A percentile compares a stretch with the other conserved stretches of the same genome.
These are phyloP conservation scores for Bedellia somnulentella DNA, from an alignment of 2,888 invertebrate species.

Conservation along the genomic window DNA sequence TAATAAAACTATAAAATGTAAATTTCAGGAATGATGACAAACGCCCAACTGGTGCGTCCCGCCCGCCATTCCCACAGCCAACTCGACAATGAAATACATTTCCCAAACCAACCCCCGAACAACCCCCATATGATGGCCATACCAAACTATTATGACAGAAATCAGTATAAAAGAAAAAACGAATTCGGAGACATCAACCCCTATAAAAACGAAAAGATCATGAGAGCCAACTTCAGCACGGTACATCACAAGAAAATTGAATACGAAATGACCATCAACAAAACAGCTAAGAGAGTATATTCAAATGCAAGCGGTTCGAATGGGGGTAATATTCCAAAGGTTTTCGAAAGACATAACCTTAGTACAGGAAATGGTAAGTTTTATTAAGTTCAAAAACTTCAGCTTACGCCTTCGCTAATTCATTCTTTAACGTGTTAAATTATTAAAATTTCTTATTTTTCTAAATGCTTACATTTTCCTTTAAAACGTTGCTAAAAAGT, in stretches of 20 bases:
- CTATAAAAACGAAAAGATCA: conserved; percentile 43
- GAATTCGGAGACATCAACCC: conserved; percentile 38
- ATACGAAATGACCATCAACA: conserved; percentile 28
- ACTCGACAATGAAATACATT: conserved; percentile 42
- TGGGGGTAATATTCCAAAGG: conserved; percentile 26
- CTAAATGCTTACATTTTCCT: conserved; percentile 6
- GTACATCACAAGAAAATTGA: conserved; percentile 32
- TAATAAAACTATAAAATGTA: too few relatives aligned
- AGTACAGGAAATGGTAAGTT: conserved; percentile 54
- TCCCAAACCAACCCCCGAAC: conserved; percentile 23
- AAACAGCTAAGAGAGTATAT: conserved; percentile 27
- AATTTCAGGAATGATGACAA: conserved; percentile 35
- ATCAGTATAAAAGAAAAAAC: conserved; percentile 41
- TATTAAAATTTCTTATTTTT: conserved; percentile 3
- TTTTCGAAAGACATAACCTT: conserved; percentile 39
- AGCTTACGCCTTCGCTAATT: conserved; percentile 19
- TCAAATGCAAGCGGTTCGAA: conserved; percentile 29
- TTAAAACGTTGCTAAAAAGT: conserved; percentile 7
- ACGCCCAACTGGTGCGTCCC: conserved; percentile 35
- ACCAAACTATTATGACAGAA: conserved; percentile 37
- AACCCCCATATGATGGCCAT: conserved; percentile 29
- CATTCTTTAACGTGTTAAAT: too few relatives aligned
- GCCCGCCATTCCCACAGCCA: conserved; percentile 26
- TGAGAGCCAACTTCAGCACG: conserved; percentile 38
- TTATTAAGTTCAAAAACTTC: too few relatives aligned